Conservation (phyloP, 2,888 invertebrate genomes). For the Pollenia amentaria region DNA sequence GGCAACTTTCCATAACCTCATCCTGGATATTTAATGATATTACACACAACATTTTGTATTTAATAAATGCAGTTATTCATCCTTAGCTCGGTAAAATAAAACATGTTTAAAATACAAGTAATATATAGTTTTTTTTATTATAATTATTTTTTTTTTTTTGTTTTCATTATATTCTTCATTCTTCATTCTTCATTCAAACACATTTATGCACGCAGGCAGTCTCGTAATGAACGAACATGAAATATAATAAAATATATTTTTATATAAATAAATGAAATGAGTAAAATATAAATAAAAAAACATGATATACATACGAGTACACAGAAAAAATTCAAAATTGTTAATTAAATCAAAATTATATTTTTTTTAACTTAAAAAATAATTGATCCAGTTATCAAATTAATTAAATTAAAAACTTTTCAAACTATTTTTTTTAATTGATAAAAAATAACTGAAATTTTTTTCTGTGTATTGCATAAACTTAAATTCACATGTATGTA, state of each 20-base stretch:
- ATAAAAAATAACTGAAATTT: no score
- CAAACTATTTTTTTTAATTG: no score
- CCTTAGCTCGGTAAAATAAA: conserved; percentile 52
- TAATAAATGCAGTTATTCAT: conserved; percentile 64
- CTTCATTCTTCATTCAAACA: conserved; percentile 10
- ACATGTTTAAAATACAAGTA: conserved; percentile 10
- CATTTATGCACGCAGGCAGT: conserved; percentile 37
- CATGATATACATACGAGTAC: no score
- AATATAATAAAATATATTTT: not conserved
- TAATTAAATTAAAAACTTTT: no score
- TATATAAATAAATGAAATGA: conserved; percentile 6
- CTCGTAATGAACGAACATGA: conserved; percentile 35
- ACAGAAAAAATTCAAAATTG: no score
- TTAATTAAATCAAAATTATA: no score
- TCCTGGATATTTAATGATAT: not conserved
- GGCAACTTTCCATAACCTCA: no score
- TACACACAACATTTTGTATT: conserved; percentile 17
- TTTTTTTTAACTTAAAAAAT: no score
- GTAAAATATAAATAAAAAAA: conserved; percentile 30
- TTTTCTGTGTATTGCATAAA: no score
- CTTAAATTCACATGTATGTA: not conserved
- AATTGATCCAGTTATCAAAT: no score
- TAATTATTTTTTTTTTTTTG: not conserved
- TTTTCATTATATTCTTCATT: not conserved
- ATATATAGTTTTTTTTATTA: no score